A percentile compares a stretch with the other conserved stretches of the same genome.
Conservation (phyloP, 2,113 vertebrate species). For the Hirundichthys speculiger region DNA sequence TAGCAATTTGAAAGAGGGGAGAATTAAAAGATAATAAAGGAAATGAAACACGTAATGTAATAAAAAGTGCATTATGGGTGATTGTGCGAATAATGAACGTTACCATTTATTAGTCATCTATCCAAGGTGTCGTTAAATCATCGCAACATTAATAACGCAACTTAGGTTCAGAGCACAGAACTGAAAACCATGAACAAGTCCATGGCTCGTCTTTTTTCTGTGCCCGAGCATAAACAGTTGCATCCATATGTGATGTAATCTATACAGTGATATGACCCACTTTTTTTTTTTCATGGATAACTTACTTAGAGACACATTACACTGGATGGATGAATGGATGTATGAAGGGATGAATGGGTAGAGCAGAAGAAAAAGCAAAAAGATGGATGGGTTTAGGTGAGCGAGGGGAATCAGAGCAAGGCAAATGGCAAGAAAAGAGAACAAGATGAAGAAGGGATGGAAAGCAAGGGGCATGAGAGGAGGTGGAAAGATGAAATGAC, state of each 20-base stretch:
- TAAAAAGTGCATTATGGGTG: no score
- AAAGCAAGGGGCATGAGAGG: no score
- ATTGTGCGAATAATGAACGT: no score
- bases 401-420: neutral
- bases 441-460: neutral
- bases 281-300: constrained; percentile 64
- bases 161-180: no score
- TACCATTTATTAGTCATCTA: no score
- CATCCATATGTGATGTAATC: constrained; percentile 54
- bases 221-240: constrained; percentile 46
- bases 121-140: no score
- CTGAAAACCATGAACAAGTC: no score
- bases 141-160: no score
- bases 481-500: neutral
- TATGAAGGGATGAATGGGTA: constrained; percentile 49
- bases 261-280: constrained; percentile 56
- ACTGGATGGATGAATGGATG: constrained; percentile 44
- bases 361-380: constrained; percentile 10
- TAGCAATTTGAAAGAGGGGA: no score
- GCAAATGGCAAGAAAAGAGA: neutral
- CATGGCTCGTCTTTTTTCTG: neutral
- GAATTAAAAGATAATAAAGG: no score
- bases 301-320: constrained; percentile 67
- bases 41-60: no score
- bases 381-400: constrained; percentile 5